These are phyloP conservation scores for Maniola hyperantus DNA, from an alignment of 2,888 invertebrate genomes.

Conservation along the genomic window DNA sequence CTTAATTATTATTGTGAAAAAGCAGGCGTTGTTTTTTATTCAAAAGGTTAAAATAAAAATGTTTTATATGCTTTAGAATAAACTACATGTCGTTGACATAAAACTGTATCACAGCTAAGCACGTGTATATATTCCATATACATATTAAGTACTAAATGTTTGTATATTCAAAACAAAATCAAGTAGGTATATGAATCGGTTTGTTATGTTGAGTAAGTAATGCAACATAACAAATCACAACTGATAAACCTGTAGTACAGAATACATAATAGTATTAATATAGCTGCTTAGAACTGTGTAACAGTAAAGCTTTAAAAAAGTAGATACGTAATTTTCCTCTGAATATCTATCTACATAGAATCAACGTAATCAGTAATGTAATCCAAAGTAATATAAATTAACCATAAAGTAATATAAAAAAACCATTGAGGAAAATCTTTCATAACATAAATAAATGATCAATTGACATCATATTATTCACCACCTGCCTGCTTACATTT, in stretches of 20 bases:
- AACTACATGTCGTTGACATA: no score
- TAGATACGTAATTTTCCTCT: no score
- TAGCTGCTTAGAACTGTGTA: no score
- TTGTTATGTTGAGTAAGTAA: not conserved
- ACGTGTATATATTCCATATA: not conserved
- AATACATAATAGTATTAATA: no score
- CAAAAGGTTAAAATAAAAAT: no score
- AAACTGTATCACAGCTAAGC: not conserved
- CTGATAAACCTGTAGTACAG: not conserved
- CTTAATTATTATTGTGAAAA: not conserved
- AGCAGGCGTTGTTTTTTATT: constrained; percentile 26
- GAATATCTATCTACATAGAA: not conserved
- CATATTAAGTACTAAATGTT: no score
- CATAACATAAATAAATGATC: not conserved
- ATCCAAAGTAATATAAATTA: not conserved
- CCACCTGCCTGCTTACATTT: constrained; percentile 3
- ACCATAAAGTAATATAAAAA: no score
- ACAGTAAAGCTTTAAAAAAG: no score
- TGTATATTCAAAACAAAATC: no score
- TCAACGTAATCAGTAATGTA: not conserved
- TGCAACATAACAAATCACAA: not conserved
- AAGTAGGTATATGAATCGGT: not conserved
- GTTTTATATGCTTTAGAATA: no score
- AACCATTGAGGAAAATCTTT: not conserved
- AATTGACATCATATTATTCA: constrained; percentile 12